phyloP scores from a whole-genome alignment of 2,797 vertebrate species.

The Poecilia wingei region DNA sequence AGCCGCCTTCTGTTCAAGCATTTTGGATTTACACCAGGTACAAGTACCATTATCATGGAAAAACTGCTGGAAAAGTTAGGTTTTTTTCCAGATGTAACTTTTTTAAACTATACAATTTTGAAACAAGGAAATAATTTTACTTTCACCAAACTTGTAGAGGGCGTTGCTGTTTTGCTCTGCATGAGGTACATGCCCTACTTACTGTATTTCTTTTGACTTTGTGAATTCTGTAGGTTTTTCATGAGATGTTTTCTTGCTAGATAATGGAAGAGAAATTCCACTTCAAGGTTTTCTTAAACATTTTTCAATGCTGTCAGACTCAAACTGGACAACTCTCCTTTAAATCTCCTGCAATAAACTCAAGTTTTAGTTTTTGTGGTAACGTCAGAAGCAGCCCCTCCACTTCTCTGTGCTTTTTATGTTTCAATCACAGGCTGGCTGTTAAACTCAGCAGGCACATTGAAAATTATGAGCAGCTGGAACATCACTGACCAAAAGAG shows the following conservation, averaged over 20 bases:
- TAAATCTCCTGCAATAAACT: background rate
- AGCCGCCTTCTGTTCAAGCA: background rate
- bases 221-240: background rate
- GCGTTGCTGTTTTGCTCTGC: background rate
- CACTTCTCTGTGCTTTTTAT: background rate
- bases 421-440: background rate
- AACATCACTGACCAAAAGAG: background rate
- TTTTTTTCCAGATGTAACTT: background rate
- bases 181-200: background rate
- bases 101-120: background rate
- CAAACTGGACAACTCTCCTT: background rate
- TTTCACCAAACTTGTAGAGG: background rate
- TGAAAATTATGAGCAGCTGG: conserved; percentile 3
- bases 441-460: conserved; percentile 2
- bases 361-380: background rate
- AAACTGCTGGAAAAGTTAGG: background rate
- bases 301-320: background rate
- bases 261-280: background rate
- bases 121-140: background rate
- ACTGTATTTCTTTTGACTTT: background rate
- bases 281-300: background rate
- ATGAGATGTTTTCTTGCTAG: background rate
- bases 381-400: background rate
- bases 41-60: background rate
- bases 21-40: background rate